Percentiles rank a stretch among this genome's conserved stretches.
These are phyloP conservation scores for Colius striatus DNA, from an alignment of 2,113 vertebrate genomes.

Conservation along the genomic window DNA sequence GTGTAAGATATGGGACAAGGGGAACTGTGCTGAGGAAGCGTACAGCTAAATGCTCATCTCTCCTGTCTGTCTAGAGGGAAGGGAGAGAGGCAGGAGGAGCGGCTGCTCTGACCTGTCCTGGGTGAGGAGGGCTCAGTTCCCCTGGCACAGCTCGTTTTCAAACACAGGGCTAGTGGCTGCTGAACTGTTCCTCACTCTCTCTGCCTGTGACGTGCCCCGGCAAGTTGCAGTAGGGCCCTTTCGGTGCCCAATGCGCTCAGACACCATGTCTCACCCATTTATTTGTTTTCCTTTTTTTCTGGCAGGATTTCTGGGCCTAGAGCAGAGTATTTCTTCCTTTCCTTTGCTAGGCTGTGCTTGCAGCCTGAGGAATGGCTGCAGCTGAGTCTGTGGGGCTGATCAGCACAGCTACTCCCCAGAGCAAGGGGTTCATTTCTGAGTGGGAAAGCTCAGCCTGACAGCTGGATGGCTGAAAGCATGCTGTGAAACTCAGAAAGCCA, in stretches of 20 bases:
- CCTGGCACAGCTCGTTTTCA: not conserved
- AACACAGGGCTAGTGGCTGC: rapidly evolving
- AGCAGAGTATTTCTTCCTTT: not conserved
- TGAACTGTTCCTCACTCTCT: rapidly evolving
- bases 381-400: not conserved
- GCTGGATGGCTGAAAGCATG: not conserved
- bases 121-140: not conserved
- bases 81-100: rapidly evolving
- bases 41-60: rapidly evolving
- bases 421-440: not conserved
- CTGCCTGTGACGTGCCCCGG: not conserved
- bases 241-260: not conserved
- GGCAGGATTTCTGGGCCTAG: not conserved
- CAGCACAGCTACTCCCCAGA: rapidly evolving
- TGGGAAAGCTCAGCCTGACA: not conserved
- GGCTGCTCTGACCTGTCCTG: not conserved
- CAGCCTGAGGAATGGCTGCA: rapidly evolving
- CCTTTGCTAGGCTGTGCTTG: not conserved
- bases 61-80: not conserved
- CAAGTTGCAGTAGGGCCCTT: not conserved
- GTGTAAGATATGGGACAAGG: not conserved
- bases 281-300: not conserved
- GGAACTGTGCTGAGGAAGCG: not conserved
- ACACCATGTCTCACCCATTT: rapidly evolving
- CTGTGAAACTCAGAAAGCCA: not conserved